Evolutionary conservation across 2,888 invertebrate genomes (phyloP).

Genomic region (Pandemis cinnamomeana): DNA sequence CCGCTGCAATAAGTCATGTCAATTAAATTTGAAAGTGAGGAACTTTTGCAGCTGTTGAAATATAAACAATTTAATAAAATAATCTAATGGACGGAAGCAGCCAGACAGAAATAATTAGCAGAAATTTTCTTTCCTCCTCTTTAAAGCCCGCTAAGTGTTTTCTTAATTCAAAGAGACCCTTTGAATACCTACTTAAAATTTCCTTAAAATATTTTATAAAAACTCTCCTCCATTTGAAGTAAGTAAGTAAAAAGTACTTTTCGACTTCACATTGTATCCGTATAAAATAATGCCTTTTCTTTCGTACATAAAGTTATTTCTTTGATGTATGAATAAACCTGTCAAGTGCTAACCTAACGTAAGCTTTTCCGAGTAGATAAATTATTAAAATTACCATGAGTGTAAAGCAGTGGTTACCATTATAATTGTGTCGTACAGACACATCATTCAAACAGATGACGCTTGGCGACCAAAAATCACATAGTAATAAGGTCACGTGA

Average conservation of each 20-base stretch:
- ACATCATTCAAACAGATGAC: too few species aligned
- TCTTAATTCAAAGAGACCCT: constrained; percentile 45
- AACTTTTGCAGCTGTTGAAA: constrained; percentile 24
- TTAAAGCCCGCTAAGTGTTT: constrained; percentile 47
- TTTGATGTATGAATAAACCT: constrained; percentile 4
- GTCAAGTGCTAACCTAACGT: background rate
- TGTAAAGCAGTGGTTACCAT: too few species aligned
- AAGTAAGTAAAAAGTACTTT: constrained; percentile 37
- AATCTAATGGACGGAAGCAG: constrained; percentile 46
- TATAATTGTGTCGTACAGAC: too few species aligned
- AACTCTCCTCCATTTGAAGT: constrained; percentile 33
- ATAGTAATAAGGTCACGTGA: too few species aligned
- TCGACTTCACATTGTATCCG: constrained; percentile 20
- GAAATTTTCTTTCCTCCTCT: constrained; percentile 42
- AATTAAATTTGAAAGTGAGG: constrained; percentile 6
- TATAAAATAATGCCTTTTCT: constrained; percentile 18
- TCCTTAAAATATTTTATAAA: constrained; percentile 45
- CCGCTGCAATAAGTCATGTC: constrained; percentile 17
- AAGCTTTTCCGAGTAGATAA: background rate
- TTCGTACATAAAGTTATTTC: constrained; percentile 4
- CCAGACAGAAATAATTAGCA: constrained; percentile 50
- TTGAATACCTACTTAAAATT: constrained; percentile 48
- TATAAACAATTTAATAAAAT: constrained; percentile 41
- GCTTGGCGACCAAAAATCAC: too few species aligned
- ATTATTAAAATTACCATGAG: too few species aligned